A percentile compares a stretch with the other conserved stretches of the same genome.
Evolutionary conservation across 2,797 vertebrate species (phyloP).

Genomic region (Onychomys arenicola): DNA sequence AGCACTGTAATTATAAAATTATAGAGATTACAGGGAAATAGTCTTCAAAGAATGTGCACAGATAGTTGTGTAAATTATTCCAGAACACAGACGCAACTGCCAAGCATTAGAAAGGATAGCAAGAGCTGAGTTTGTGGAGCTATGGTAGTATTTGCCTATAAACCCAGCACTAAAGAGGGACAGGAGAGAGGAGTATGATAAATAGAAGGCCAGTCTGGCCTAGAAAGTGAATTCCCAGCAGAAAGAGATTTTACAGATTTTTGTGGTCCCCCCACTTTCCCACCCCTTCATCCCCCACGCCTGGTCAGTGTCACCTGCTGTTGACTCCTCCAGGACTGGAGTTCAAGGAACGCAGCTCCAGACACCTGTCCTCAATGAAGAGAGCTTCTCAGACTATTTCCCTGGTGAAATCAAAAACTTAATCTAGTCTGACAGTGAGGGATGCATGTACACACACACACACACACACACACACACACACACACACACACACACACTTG

Average conservation of each 20-base stretch:
- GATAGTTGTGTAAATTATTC: neutral
- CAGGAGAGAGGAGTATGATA: too few species aligned
- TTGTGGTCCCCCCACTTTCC: neutral
- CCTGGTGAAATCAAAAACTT: neutral
- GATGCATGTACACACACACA: neutral
- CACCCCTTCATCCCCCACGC: neutral
- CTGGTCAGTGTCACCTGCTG: neutral
- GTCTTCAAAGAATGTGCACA: slow-evolving; percentile 5
- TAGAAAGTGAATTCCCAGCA: neutral
- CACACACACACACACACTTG: neutral
- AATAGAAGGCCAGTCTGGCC: neutral
- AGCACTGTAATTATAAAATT: slow-evolving; percentile 45
- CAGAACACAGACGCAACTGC: slow-evolving; percentile 10
- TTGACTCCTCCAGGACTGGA: neutral
- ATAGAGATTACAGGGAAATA: neutral
- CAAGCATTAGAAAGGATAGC: neutral
- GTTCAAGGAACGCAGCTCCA: neutral
- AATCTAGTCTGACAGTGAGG: neutral
- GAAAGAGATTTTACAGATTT: neutral
- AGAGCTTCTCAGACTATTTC: slow-evolving; percentile 10
- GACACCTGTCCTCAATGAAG: neutral
- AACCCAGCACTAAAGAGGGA: neutral
- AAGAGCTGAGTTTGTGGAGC: neutral
- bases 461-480: neutral
- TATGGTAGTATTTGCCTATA: neutral